Evolutionary conservation across 1,140 invertebrate genomes (phyloP), one percentile per base, ranked within the genome.

Genomic region (Dendroctonus valens): DNA sequence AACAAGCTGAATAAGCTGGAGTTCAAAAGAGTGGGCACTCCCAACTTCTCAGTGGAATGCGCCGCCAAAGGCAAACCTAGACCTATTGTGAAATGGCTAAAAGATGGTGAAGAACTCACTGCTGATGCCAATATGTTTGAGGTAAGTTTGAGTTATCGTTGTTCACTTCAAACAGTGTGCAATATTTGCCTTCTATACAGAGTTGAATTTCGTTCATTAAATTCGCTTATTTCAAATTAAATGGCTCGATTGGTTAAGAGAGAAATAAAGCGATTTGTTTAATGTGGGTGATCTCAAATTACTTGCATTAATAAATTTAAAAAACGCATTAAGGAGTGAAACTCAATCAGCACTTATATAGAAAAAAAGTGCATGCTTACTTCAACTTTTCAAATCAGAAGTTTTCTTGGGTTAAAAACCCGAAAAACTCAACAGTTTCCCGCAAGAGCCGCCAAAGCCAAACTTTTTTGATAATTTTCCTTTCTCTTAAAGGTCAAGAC

Each of bases 1-100:
- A 84, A 87, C 15, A 91, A 93, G 74, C 80, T 96, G n/a, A 90
- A 91, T 72, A 89, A 91, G 5, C 87, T 92, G 68, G 86, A 91
- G 71, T 92, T 89, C 0, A 86, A 87, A 66, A 85, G 88, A 67
- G 88, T 91, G n/a, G 89, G 89, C 7, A 92, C 94, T 68, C 84
- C 84, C 0, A 89, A 91, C 63, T 93, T 92, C 74, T 86, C 87
- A 14, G 86, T 94, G 1, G 87, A 88, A 0, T 96, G 94, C 74
- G 87, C 88, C 62, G 93, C 92, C 39, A 86, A 90, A 72, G 93
- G 92, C 0, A 96, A 96, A 77, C 94, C 94, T 0, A 84, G 88
- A 44, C 93, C 94, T 0, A 84, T 80, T 12, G 87, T 95, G 0
- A 85, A 84, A 60, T 97, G 94, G 94, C 80, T 91, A 37, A 96